Conservation (phyloP, 2,113 vertebrate genomes). For the Thinocorus orbignyianus region DNA sequence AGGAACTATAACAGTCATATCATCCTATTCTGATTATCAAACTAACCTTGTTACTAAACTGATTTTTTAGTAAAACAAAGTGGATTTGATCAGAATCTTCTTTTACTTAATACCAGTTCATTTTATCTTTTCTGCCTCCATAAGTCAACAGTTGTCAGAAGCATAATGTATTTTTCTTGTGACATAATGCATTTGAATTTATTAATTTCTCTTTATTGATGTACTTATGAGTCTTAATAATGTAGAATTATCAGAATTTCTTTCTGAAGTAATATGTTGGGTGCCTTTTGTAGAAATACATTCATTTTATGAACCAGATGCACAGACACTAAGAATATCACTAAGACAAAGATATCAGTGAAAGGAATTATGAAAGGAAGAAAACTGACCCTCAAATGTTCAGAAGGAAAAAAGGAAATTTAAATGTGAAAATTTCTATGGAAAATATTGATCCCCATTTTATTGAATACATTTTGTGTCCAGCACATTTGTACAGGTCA, state of each 20-base stretch:
- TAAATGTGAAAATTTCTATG: neutral
- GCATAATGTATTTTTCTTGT: neutral
- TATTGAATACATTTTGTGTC: conserved; percentile 3
- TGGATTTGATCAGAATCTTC: neutral
- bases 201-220: neutral
- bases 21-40: neutral
- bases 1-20: neutral
- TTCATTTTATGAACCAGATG: conserved; percentile 18
- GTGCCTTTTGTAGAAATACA: neutral
- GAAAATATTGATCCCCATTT: conserved; percentile 32
- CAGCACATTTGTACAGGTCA: neutral
- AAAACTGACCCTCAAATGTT: neutral
- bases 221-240: neutral
- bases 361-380: neutral
- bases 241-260: conserved; percentile 16
- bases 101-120: neutral
- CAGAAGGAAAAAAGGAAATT: neutral
- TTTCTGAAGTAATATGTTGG: neutral
- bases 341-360: neutral
- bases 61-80: neutral
- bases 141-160: conserved; percentile 1
- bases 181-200: conserved; percentile 3
- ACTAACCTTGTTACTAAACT: neutral
- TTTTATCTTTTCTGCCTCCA: neutral
- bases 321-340: conserved; percentile 1